These are phyloP conservation scores for Diabrotica balteata DNA, from an alignment of 2,888 invertebrate species.

Conservation along the genomic window DNA sequence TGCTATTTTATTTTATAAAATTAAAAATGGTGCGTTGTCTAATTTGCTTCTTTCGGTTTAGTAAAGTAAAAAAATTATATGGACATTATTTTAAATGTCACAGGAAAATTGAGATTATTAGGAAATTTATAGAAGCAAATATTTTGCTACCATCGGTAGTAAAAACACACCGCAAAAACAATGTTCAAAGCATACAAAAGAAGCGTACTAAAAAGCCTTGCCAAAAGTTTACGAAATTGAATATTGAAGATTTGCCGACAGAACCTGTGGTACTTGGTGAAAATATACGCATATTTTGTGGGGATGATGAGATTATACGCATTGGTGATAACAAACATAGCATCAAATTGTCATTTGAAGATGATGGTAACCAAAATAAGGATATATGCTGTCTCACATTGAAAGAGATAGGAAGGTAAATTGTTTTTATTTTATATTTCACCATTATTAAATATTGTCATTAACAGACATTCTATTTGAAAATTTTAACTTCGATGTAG, in stretches of 20 bases:
- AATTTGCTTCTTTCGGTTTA: constrained; percentile 42
- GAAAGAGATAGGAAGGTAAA: constrained; percentile 18
- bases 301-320: constrained; percentile 44
- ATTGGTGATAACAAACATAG: constrained; percentile 44
- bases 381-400: constrained; percentile 26
- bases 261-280: constrained; percentile 46
- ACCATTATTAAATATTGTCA: too few species aligned
- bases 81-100: constrained; percentile 44
- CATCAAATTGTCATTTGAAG: constrained; percentile 46
- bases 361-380: constrained; percentile 35
- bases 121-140: constrained; percentile 39
- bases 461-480: too few species aligned
- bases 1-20: constrained; percentile 12
- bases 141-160: constrained; percentile 31
- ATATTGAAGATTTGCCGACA: constrained; percentile 25
- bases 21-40: constrained; percentile 42
- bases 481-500: too few species aligned
- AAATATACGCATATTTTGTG: constrained; percentile 45
- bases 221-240: constrained; percentile 9
- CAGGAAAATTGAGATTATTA: constrained; percentile 46
- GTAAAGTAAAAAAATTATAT: constrained; percentile 42
- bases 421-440: neutral
- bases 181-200: constrained; percentile 22
- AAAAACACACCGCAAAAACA: constrained; percentile 30
- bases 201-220: constrained; percentile 14